A percentile compares a stretch with the other conserved stretches of the same genome.
Evolutionary conservation across 2,888 invertebrate genomes (phyloP).

Genomic region (Auanema sp.): DNA sequence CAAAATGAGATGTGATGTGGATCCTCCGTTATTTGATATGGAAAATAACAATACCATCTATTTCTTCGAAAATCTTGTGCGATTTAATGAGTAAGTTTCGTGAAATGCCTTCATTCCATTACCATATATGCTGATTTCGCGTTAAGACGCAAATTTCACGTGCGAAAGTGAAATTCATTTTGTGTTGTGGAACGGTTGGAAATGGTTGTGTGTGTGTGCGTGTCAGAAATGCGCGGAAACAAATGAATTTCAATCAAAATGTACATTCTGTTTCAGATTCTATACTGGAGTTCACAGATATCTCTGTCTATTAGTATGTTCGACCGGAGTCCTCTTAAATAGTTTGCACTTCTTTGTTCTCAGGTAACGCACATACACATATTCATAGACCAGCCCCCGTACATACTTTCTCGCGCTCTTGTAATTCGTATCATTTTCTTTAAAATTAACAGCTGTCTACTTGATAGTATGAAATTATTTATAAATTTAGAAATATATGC

Average conservation of each 20-base stretch:
- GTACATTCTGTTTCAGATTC: conserved; percentile 33
- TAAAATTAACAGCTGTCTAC: too few relatives aligned
- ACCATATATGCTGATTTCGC: background rate
- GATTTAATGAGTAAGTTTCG: conserved; percentile 32
- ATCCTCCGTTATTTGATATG: conserved; percentile 41
- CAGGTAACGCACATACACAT: too few relatives aligned
- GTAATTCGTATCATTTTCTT: too few relatives aligned
- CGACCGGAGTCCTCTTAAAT: conserved; percentile 46
- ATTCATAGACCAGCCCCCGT: too few relatives aligned
- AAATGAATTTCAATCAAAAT: background rate
- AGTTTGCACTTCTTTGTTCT: conserved; percentile 49
- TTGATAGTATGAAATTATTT: too few relatives aligned
- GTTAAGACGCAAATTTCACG: background rate
- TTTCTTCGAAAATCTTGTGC: conserved; percentile 35
- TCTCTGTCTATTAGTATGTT: conserved; percentile 44
- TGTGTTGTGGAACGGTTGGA: background rate
- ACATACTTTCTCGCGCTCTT: too few relatives aligned
- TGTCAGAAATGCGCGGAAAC: background rate
- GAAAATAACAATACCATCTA: conserved; percentile 31
- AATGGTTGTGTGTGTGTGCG: background rate
- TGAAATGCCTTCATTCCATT: background rate
- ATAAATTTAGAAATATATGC: too few relatives aligned
- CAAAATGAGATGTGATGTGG: conserved; percentile 37
- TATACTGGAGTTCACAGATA: conserved; percentile 46
- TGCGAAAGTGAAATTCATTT: background rate